Conservation (phyloP, 2,797 vertebrate species). For the Varecia variegata region DNA sequence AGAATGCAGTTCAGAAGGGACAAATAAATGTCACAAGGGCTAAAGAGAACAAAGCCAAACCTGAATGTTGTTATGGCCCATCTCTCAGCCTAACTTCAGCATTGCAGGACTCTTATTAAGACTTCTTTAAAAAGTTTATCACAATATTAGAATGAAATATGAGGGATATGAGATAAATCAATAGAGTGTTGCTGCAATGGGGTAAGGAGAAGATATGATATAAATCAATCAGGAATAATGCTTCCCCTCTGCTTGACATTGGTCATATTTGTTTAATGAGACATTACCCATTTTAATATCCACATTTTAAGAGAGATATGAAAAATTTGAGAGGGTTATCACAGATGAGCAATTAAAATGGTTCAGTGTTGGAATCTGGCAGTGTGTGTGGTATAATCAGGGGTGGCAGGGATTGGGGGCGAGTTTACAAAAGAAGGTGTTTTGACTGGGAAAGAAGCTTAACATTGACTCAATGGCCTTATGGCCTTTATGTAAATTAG, state of each 20-base stretch:
- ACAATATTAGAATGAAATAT: background rate
- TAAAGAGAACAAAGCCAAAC: background rate
- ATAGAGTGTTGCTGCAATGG: background rate
- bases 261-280: background rate
- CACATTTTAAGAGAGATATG: background rate
- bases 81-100: background rate
- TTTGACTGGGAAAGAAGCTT: constrained; percentile 34
- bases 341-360: background rate
- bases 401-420: too few relatives aligned
- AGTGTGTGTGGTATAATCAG: background rate
- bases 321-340: background rate
- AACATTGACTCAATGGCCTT: background rate
- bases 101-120: background rate
- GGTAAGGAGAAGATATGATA: background rate
- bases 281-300: background rate
- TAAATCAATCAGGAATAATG: background rate
- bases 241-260: background rate
- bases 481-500: constrained; percentile 37
- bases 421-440: background rate
- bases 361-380: background rate
- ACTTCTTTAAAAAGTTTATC: background rate
- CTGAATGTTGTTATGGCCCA: background rate
- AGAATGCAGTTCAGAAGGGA: background rate
- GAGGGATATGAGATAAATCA: background rate
- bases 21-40: background rate